A percentile compares a stretch with the other conserved stretches of the same genome.
phyloP scores from a whole-genome alignment of 2,113 vertebrate species.

The Cacatua alba region DNA sequence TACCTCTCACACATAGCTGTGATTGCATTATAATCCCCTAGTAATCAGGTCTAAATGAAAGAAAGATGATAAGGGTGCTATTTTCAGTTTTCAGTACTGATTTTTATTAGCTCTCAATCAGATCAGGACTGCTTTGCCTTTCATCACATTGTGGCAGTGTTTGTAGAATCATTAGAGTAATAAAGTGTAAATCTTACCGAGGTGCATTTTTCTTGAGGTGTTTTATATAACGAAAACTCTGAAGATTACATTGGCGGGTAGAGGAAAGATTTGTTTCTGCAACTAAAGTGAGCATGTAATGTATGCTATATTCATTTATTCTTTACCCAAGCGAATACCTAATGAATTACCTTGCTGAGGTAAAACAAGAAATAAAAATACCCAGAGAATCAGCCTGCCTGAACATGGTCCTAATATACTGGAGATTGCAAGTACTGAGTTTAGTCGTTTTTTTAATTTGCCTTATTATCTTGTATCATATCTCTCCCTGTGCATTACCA shows the following conservation, averaged over 20 bases:
- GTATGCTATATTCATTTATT: conserved; percentile 74
- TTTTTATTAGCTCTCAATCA: conserved; percentile 99
- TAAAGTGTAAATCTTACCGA: conserved; percentile 87
- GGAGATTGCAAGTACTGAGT: conserved; percentile 47
- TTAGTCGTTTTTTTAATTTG: conserved; percentile 69
- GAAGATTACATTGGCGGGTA: conserved; percentile 76
- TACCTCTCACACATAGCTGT: conserved; percentile 99
- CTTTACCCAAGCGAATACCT: conserved; percentile 56
- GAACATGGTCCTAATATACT: conserved; percentile 34
- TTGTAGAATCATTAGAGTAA: conserved; percentile 93
- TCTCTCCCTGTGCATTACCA: conserved; percentile 63
- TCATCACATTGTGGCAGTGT: conserved; percentile 88
- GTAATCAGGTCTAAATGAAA: conserved; percentile 99
- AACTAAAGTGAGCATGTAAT: conserved; percentile 70
- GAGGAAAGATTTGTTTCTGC: conserved; percentile 78
- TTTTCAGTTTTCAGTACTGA: conserved; percentile 94
- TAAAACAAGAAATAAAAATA: conserved; percentile 44
- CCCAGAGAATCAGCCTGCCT: conserved; percentile 37
- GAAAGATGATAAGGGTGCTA: conserved; percentile 99
- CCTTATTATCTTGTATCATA: conserved; percentile 66
- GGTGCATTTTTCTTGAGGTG: conserved; percentile 84
- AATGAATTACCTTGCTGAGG: conserved; percentile 70
- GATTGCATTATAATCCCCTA: conserved; percentile 99
- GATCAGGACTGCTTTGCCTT: conserved; percentile 88
- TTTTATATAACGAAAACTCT: conserved; percentile 78